A percentile compares a stretch with the other conserved stretches of the same genome.
phyloP scores from a whole-genome alignment of 2,113 vertebrate species.

The Forbesichthys papilliferus region DNA sequence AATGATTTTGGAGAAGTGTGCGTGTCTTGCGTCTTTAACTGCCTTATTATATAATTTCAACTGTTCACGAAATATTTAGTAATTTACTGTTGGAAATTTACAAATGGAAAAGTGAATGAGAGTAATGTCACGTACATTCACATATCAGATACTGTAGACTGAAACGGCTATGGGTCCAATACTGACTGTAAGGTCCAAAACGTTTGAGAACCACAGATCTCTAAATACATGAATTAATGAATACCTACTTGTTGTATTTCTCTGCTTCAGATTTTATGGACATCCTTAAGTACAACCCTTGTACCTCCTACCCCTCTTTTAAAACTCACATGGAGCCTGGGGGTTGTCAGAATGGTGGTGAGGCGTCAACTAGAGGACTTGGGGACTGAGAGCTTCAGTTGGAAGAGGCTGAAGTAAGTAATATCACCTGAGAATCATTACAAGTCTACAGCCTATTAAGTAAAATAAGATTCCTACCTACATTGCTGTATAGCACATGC shows the following conservation, averaged over 20 bases:
- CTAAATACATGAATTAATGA: not conserved
- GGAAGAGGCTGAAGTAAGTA: slow-evolving; percentile 84
- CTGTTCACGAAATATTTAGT: no score
- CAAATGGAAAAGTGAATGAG: no score
- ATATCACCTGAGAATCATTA: not conserved
- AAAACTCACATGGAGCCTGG: slow-evolving; percentile 80
- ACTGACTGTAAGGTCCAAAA: not conserved
- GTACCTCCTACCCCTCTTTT: slow-evolving; percentile 88
- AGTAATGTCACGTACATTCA: no score
- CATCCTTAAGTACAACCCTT: slow-evolving; percentile 84
- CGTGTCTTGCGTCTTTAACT: no score
- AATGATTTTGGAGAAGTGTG: no score
- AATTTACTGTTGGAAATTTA: no score
- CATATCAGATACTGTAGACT: no score
- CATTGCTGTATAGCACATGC: no score
- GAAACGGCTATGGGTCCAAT: no score
- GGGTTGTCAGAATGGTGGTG: slow-evolving; percentile 80
- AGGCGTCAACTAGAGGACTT: slow-evolving; percentile 57
- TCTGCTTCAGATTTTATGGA: slow-evolving; percentile 78
- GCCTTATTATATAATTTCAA: no score
- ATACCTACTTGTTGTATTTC: not conserved
- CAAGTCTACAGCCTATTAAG: not conserved
- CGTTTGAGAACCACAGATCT: not conserved
- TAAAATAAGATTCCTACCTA: not conserved
- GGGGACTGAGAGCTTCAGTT: slow-evolving; percentile 80